Conservation (phyloP, 92 coral and sea anemone genomes). For the Porites lobata region DNA sequence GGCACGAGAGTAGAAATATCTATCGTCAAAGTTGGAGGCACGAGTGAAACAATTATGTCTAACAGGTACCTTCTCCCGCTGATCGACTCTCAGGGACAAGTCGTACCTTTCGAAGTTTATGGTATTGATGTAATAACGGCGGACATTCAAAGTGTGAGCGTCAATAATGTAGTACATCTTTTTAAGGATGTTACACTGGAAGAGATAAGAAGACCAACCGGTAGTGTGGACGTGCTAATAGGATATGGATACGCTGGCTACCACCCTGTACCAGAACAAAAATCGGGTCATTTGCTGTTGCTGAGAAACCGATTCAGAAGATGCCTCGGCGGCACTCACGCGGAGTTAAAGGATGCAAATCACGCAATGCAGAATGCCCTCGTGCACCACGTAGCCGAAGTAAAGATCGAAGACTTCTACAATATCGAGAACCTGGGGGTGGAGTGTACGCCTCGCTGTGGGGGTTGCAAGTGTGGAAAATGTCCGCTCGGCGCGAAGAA, state of each 20-base stretch:
- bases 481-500: background rate
- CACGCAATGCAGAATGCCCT: background rate
- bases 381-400: conserved; percentile 27
- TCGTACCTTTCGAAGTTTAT: no score
- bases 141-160: conserved; percentile 46
- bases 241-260: conserved; percentile 49
- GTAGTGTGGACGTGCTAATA: conserved; percentile 48
- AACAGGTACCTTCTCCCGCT: no score
- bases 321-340: conserved; percentile 54
- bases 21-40: no score
- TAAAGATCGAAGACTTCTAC: conserved; percentile 30
- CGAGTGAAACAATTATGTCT: no score
- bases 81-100: no score
- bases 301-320: conserved; percentile 64
- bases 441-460: conserved; percentile 4
- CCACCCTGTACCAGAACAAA: conserved; percentile 59
- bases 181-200: conserved; percentile 48
- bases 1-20: no score
- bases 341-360: conserved; percentile 1
- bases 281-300: conserved; percentile 36
- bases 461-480: background rate
- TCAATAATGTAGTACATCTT: conserved; percentile 20
- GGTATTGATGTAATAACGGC: no score
- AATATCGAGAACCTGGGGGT: conserved; percentile 54
- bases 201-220: conserved; percentile 43